A percentile compares a stretch with the other conserved stretches of the same genome.
Evolutionary conservation across 1,140 invertebrate genomes (phyloP).

Genomic region (Heliconius hermathena): DNA sequence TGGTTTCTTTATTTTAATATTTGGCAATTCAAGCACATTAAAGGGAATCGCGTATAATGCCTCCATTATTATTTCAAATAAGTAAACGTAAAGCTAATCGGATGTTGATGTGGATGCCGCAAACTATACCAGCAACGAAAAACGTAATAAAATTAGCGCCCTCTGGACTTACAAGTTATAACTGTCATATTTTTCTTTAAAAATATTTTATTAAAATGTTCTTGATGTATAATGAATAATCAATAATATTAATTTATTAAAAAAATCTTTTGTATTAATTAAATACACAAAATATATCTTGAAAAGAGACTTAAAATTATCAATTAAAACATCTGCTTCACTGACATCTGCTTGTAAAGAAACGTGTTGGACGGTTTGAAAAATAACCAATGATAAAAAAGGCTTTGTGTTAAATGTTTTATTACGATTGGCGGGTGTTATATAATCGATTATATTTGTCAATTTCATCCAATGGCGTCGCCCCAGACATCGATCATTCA

Average conservation of each 20-base stretch:
- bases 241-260: not conserved
- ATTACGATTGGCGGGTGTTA: conserved; percentile 56
- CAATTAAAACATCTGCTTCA: not conserved
- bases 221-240: not conserved
- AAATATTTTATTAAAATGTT: not conserved
- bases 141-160: not conserved
- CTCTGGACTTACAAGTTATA: not conserved
- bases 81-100: conserved; percentile 16
- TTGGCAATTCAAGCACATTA: conserved; percentile 92
- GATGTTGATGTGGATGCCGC: conserved; percentile 39
- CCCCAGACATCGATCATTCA: conserved; percentile 35
- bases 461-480: conserved; percentile 50
- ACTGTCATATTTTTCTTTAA: not conserved
- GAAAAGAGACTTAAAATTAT: not conserved
- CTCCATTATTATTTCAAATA: conserved; percentile 85
- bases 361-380: conserved; percentile 31
- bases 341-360: conserved; percentile 34
- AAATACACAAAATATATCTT: not conserved
- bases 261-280: not conserved
- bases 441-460: conserved; percentile 44
- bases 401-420: conserved; percentile 66
- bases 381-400: conserved; percentile 55
- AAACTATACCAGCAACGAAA: conserved; percentile 1
- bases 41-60: conserved; percentile 90
- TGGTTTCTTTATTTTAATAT: conserved; percentile 95